Base-by-base conservation (phyloP, 1,140 invertebrate species). In the Hypsibius dujardini region DNA sequence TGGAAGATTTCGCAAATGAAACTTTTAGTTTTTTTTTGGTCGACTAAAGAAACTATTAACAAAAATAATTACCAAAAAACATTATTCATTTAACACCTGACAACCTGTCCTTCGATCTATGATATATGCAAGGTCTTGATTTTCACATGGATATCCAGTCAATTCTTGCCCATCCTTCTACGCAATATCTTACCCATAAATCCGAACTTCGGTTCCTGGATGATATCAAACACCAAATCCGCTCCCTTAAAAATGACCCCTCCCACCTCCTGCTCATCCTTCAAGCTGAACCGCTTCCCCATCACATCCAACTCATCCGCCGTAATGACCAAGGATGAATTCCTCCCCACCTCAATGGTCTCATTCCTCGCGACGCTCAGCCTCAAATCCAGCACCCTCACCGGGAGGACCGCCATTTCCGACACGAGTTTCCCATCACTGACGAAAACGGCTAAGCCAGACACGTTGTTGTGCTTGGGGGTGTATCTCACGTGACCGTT, bases 301-400 rank as follows among this genome's bases (percentile, higher is more conserved):
- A 42, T 14, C 12, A 67, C 45, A 42, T 67, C 62, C 62, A 67
- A 42, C 42, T 67, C 62, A 42, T 67, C 62, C 62, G 62, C 7
- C 7, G 62, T 67, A 3, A 67, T 67, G 42, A 67, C 45, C 7
- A 67, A 42, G 12, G 62, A 67, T 42, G 62, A 7, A 67, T 42
- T 67, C 12, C 62, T 12, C 7, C 7, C 62, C 42, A 67, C 62
- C 42, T 67, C 62, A 3, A 67, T 67, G 42, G 12, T 67, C 42
- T 67, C 62, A 42, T 67, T 67, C 12, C 62, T 12, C 42, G 42
- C 7, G 3, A 67, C 42, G 45, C 3, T 42, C 7, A 67, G 42
- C 62, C 45, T 7, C 3, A 67, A 7, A 67, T 7, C 42, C 7
- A 67, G 7, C 7, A 67, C 62, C 7, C 62, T 12, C 7, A 67